Base-by-base conservation (phyloP, 2,888 invertebrate genomes). In the Galeopsomyia nigrocyanea region DNA sequence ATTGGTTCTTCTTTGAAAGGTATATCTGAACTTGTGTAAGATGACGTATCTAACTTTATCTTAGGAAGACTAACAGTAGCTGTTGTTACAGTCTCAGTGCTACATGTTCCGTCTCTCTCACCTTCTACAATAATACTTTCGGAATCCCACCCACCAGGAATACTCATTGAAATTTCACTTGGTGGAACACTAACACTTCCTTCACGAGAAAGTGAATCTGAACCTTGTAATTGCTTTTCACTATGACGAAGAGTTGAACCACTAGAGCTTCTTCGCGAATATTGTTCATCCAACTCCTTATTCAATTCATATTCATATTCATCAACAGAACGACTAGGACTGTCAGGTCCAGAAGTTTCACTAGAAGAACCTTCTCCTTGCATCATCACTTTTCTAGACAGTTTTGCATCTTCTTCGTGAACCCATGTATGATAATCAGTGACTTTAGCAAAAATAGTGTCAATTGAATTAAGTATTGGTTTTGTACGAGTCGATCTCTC, bases 281-380 rank as follows among this genome's bases (percentile, higher is more conserved):
- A 80, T 26, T 82, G 81, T 68, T 82, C 80, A 78, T 89, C 89
- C 31, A 89, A 88, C 77, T 89, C 88, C 74, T 78, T 79, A 22
- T 77, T 78, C 46, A 82, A 77, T 53, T 90, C 88, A 73, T 91
- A 91, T 57, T 91, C 90, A 71, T 92, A 92, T 74, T 93, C 92
- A 79, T 93, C 92, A 73, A 92, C 92, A 80, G 93, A 94, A 7
- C 92, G 92, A 2, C 86, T 87, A 14, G 95, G 95, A 83, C 94
- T 94, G 80, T 96, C 95, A 0, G 96, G 96, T 0, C 96, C 96
- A 10, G 95, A 95, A 16, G 96, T 96, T 80, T 94, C 95, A 1
- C 95, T 95, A 0, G 95, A 95, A 13, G 94, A 94, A 64, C 90
- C 90, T 50, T 90, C 91, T 22, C 88, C 91, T 78, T 80, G 82